Conservation (phyloP, 2,888 invertebrate species). For the Aphelenchoides bicaudatus region DNA sequence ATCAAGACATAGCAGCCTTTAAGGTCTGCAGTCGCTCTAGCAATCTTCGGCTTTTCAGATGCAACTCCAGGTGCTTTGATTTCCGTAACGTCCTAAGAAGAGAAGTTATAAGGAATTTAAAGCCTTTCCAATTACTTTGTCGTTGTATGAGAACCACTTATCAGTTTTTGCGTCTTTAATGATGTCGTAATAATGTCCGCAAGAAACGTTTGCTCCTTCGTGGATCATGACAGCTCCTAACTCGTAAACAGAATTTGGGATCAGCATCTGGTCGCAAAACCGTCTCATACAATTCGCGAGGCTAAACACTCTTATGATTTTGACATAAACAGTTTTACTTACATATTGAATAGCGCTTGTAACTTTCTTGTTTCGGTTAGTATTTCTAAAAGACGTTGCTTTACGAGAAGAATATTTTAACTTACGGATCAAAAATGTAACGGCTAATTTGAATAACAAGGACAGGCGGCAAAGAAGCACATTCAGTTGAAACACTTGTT, state of each 20-base stretch:
- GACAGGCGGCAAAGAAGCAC: conserved; percentile 44
- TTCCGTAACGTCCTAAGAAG: conserved; percentile 29
- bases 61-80: conserved; percentile 23
- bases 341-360: conserved; percentile 47
- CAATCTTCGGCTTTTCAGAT: conserved; percentile 21
- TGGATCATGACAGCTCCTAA: conserved; percentile 70
- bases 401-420: background rate
- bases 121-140: conserved; percentile 61
- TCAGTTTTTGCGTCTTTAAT: conserved; percentile 65
- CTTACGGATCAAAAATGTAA: conserved; percentile 41
- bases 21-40: conserved; percentile 33
- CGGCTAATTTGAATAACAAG: conserved; percentile 52
- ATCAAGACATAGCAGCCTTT: conserved; percentile 44
- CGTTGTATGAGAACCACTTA: conserved; percentile 71
- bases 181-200: conserved; percentile 70
- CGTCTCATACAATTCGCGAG: conserved; percentile 29
- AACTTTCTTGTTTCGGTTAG: conserved; percentile 47
- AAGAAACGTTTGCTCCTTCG: conserved; percentile 69
- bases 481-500: conserved; percentile 29
- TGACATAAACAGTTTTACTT: no score
- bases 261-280: conserved; percentile 17
- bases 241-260: conserved; percentile 65
- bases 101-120: conserved; percentile 11
- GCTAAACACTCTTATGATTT: no score
- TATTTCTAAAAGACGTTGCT: conserved; percentile 21